Evolutionary conservation across 2,797 vertebrate genomes (phyloP).

Genomic region (Oreochromis grahami): DNA sequence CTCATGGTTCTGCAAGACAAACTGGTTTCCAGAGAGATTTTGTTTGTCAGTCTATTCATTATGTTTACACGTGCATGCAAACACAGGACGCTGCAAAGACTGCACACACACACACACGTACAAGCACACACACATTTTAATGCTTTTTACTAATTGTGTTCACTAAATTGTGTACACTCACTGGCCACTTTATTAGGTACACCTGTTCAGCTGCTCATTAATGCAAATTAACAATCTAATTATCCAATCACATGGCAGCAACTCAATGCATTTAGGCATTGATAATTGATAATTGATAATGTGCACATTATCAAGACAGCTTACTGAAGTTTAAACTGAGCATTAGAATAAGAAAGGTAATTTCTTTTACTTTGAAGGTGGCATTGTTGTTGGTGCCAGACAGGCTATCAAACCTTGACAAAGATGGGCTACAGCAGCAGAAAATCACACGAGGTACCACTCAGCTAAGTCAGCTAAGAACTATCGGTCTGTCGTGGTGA

Average conservation of each 20-base stretch:
- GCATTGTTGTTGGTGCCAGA: background rate
- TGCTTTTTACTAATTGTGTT: background rate
- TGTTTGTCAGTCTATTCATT: background rate
- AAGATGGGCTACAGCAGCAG: background rate
- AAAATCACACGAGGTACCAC: background rate
- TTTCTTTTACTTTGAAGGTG: background rate
- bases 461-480: background rate
- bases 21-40: conserved; percentile 33
- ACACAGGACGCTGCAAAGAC: background rate
- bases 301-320: background rate
- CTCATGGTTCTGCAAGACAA: conserved; percentile 26
- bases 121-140: background rate
- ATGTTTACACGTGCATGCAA: background rate
- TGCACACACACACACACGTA: background rate
- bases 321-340: background rate
- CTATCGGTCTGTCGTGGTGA: background rate
- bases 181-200: background rate
- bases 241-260: background rate
- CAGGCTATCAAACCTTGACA: background rate
- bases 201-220: background rate
- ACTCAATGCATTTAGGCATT: background rate
- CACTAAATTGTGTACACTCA: background rate
- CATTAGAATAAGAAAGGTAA: background rate
- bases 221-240: background rate
- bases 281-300: too few relatives aligned